phyloP scores from a whole-genome alignment of 2,888 invertebrate genomes.

The Litoditis marina region DNA sequence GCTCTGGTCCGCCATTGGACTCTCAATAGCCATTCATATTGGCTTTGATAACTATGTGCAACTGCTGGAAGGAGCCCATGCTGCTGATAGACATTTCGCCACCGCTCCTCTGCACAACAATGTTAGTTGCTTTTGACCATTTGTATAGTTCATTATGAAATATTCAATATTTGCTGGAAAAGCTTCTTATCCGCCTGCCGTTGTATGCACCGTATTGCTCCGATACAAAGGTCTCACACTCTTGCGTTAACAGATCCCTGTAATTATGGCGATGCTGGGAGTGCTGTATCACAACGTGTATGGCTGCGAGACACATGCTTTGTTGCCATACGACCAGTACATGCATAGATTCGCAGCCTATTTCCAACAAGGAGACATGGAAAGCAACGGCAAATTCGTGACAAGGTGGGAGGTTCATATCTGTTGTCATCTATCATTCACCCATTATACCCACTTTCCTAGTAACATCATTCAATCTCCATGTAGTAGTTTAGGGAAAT shows the following conservation, averaged over 20 bases:
- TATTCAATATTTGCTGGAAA: too few relatives aligned
- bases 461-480: too few relatives aligned
- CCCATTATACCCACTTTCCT: too few relatives aligned
- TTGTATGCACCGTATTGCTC: too few relatives aligned
- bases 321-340: constrained; percentile 95
- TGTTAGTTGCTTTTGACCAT: constrained; percentile 68
- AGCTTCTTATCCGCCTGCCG: too few relatives aligned
- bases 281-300: constrained; percentile 88
- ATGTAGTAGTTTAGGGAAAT: background rate
- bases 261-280: constrained; percentile 85
- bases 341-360: constrained; percentile 97
- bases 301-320: constrained; percentile 88
- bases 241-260: constrained; percentile 74
- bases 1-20: constrained; percentile 96
- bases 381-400: constrained; percentile 89
- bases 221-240: too few relatives aligned
- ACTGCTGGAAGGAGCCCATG: constrained; percentile 84
- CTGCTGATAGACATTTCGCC: constrained; percentile 88
- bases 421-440: too few relatives aligned
- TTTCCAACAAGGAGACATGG: constrained; percentile 87
- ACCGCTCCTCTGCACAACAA: constrained; percentile 84
- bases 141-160: background rate
- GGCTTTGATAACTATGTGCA: constrained; percentile 89
- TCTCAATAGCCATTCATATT: constrained; percentile 87
- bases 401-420: constrained; percentile 58